Base-by-base conservation (phyloP, 2,888 invertebrate species). In the Tetranychus truncatus region DNA sequence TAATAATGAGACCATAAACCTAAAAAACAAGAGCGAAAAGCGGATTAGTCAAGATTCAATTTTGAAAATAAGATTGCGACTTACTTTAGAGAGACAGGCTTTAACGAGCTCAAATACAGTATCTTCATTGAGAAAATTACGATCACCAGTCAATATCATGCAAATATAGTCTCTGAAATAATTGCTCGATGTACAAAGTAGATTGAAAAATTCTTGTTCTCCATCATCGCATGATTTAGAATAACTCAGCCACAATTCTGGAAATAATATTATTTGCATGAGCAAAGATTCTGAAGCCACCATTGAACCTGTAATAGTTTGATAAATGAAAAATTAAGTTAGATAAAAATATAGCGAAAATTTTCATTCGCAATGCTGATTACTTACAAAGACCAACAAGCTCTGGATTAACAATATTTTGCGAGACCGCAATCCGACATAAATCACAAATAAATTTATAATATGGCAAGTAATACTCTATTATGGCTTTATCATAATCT, bases 241-340 rank as follows among this genome's bases (percentile, higher is more conserved):
- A 74, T 94, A 90, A 82, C 94, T 94, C 77, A 91, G 86, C 95
- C 94, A 95, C 80, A 95, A 87, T 81, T 92, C 89, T 20, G 95
- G 92, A 84, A 95, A 95, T 82, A 90, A 88, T 77, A 89, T 90
- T 81, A 91, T 89, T 84, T 92, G 89, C 78, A 95, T 85, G 1
- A 92, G 91, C 71, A 91, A 91, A 79, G 86, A 93, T 84, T 95
- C 95, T 79, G 91, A 89, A 76, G 93, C 95, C 74, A 94, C 89
- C 86, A 93, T 88, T 75, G 91, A 91, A 74, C 79, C 79, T 79
- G 45, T 34, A 55, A 15, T 55, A 15, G 7, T 55, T 34, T 5
- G 5, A 34, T 34, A 75, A 73, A 20, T 18, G 20, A 6, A 21
- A 55, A 34, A 34, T 34, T 5, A 0, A 34, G 34, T 34, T 34